These are phyloP conservation scores for Bos indicus DNA, from an alignment of 2,113 vertebrate species.

Conservation along the genomic window DNA sequence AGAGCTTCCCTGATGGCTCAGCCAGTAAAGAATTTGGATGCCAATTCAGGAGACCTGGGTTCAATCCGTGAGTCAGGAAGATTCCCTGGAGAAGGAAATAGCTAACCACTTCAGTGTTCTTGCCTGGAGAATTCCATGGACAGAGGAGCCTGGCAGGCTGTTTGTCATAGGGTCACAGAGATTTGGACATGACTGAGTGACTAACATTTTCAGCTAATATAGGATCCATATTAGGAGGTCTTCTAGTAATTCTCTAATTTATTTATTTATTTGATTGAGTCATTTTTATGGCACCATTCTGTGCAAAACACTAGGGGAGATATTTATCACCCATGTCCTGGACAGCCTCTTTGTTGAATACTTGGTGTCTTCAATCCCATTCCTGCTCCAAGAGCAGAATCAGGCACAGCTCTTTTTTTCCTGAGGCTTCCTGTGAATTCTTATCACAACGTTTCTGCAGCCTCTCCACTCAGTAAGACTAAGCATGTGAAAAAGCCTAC, in stretches of 20 bases:
- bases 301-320: not conserved
- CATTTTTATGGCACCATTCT: not conserved
- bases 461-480: not conserved
- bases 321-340: not conserved
- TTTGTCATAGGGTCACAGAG: not conserved
- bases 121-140: not conserved
- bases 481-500: not conserved
- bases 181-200: not conserved
- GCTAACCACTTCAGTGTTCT: not conserved
- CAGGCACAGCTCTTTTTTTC: not conserved
- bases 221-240: not conserved
- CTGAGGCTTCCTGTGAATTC: not conserved
- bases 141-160: not conserved
- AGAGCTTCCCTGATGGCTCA: not conserved
- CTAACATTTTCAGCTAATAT: not conserved
- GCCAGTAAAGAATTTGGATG: not conserved
- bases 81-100: not conserved
- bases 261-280: not conserved
- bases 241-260: not conserved
- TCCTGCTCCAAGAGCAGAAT: not conserved
- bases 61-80: not conserved
- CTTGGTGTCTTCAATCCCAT: not conserved
- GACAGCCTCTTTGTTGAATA: not conserved
- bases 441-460: not conserved
- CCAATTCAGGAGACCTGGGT: not conserved